Percentiles rank a stretch among this genome's conserved stretches.
These are phyloP conservation scores for Xylocopa sonorina DNA, from an alignment of 1,140 invertebrate genomes.

Conservation along the genomic window DNA sequence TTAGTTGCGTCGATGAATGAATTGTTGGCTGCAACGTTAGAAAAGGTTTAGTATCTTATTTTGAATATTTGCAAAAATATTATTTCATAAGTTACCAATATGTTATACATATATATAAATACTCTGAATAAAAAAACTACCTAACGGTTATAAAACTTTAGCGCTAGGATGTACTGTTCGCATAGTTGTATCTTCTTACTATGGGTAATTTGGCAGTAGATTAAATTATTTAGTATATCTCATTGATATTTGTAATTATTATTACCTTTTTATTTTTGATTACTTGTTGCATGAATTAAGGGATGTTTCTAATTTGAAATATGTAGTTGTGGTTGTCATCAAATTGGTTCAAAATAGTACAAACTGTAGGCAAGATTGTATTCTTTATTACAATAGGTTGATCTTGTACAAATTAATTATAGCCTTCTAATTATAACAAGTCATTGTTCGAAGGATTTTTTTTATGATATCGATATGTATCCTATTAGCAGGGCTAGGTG, in stretches of 20 bases:
- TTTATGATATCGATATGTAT: conserved; percentile 79
- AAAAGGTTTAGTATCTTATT: conserved; percentile 85
- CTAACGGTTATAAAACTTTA: background rate
- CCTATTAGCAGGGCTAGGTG: conserved; percentile 77
- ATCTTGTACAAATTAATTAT: conserved; percentile 81
- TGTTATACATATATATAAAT: background rate
- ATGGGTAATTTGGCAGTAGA: too few species aligned
- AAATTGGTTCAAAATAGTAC: background rate
- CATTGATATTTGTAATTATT: background rate
- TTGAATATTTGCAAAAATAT: background rate
- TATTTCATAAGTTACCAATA: background rate
- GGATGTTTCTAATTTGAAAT: background rate
- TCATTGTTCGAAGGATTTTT: conserved; percentile 73
- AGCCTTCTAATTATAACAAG: conserved; percentile 79
- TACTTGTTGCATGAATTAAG: too few species aligned
- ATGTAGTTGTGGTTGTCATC: background rate
- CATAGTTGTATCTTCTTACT: too few species aligned
- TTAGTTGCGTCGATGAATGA: conserved; percentile 93
- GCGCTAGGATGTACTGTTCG: too few species aligned
- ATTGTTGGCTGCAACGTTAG: conserved; percentile 91
- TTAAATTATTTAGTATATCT: background rate
- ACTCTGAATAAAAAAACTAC: conserved; percentile 6
- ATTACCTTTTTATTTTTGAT: too few species aligned
- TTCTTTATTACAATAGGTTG: conserved; percentile 81
- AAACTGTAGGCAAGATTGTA: conserved; percentile 78